Percentiles rank a stretch among this genome's conserved stretches.
Conservation (phyloP, 2,888 invertebrate genomes). For the Trichopoda pennipes region DNA sequence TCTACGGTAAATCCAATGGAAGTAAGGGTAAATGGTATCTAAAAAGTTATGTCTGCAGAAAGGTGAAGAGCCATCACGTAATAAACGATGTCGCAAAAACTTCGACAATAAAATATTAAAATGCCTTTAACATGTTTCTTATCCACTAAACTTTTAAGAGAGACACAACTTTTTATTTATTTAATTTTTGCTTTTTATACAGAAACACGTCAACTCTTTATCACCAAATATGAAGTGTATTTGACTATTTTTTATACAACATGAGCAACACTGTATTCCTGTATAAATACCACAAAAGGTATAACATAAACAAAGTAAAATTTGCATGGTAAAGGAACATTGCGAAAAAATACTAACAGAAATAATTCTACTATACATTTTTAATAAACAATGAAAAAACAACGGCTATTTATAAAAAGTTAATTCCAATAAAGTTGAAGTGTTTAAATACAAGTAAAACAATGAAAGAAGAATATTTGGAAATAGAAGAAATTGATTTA, state of each 20-base stretch:
- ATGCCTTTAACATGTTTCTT: too few species aligned
- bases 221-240: neutral
- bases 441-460: neutral
- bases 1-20: too few species aligned
- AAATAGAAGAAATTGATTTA: constrained; percentile 65
- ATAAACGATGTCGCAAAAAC: too few species aligned
- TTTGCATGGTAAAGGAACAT: constrained; percentile 57
- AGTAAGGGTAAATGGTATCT: too few species aligned
- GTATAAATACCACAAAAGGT: constrained; percentile 25
- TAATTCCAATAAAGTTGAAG: neutral
- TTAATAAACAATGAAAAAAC: constrained; percentile 1
- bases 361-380: constrained; percentile 48
- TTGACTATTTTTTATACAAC: neutral
- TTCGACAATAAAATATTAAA: too few species aligned
- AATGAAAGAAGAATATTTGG: constrained; percentile 65
- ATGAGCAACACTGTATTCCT: neutral
- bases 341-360: neutral
- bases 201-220: too few species aligned
- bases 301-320: neutral
- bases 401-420: constrained; percentile 24
- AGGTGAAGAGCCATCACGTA: too few species aligned
- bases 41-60: too few species aligned
- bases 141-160: too few species aligned
- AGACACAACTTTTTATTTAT: too few species aligned
- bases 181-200: too few species aligned